A percentile compares a stretch with the other conserved stretches of the same genome.
phyloP scores from a whole-genome alignment of 1,140 invertebrate genomes.

The Cheumatopsyche charites region DNA sequence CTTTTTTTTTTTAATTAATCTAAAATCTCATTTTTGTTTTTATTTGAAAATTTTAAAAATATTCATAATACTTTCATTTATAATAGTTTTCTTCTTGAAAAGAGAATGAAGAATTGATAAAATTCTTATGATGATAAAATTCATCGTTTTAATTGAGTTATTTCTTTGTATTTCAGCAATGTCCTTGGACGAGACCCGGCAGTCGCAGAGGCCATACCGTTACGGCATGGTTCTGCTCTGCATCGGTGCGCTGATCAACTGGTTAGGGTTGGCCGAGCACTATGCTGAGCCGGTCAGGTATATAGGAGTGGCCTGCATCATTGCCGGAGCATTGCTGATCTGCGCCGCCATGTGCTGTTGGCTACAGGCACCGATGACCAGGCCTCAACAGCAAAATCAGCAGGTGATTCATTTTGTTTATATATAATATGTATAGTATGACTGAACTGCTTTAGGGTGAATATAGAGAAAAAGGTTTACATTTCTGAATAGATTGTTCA shows the following conservation, averaged over 20 bases:
- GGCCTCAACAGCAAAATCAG: conserved; percentile 58
- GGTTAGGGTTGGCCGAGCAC: conserved; percentile 75
- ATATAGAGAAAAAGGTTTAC: no score
- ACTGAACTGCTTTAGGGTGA: no score
- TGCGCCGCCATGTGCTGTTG: conserved; percentile 79
- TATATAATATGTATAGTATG: no score
- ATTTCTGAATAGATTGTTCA: no score
- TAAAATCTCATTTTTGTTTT: no score
- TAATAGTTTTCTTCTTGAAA: no score
- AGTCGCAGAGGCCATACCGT: conserved; percentile 71
- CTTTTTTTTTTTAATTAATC: no score
- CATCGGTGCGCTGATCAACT: conserved; percentile 77
- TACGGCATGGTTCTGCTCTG: conserved; percentile 77
- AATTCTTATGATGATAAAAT: no score
- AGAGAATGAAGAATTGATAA: no score
- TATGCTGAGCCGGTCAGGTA: conserved; percentile 75
- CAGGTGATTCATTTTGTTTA: conserved; percentile 51
- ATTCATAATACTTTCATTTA: no score
- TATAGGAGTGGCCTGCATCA: conserved; percentile 75
- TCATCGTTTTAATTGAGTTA: conserved; percentile 3
- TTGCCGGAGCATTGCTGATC: conserved; percentile 74
- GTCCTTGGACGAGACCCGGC: conserved; percentile 68
- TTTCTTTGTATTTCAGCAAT: conserved; percentile 62
- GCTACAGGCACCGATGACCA: conserved; percentile 68
- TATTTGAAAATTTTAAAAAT: no score